phyloP scores from a whole-genome alignment of 2,888 invertebrate species.

The Orchesellides sinensis region DNA sequence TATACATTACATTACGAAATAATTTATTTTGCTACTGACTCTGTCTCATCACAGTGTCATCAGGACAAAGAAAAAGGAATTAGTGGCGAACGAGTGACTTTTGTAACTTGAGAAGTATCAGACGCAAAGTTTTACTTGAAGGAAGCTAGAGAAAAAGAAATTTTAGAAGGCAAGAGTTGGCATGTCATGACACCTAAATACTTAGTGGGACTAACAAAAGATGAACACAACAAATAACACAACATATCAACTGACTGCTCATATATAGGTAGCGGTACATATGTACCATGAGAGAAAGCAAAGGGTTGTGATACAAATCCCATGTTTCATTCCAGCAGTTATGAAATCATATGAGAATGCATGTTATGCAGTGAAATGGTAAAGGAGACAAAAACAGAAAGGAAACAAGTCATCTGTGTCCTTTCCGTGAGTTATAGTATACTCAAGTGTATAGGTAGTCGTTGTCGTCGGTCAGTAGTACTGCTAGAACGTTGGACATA shows the following conservation, averaged over 20 bases:
- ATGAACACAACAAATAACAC: not conserved
- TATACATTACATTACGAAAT: not conserved
- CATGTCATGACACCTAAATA: conserved; percentile 38
- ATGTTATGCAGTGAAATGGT: conserved; percentile 16
- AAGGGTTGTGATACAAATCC: not conserved
- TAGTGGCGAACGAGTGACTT: not conserved
- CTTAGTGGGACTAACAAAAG: conserved; percentile 28
- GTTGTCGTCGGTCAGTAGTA: not conserved
- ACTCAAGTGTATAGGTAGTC: not conserved
- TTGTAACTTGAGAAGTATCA: not conserved
- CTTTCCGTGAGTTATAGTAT: too few relatives aligned
- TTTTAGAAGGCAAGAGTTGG: not conserved
- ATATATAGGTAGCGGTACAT: too few relatives aligned
- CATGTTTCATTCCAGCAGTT: not conserved
- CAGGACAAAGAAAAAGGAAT: not conserved
- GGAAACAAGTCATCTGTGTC: conserved; percentile 48
- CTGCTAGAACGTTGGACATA: conserved; percentile 8
- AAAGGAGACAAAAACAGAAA: conserved; percentile 15
- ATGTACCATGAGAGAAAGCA: too few relatives aligned
- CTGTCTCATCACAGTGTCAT: conserved; percentile 13
- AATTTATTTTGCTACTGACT: conserved; percentile 12
- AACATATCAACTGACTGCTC: too few relatives aligned
- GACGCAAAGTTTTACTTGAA: not conserved
- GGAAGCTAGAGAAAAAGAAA: not conserved
- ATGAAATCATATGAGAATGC: conserved; percentile 25